Conservation (phyloP, 1,140 invertebrate species). For the Achatina immaculata region DNA sequence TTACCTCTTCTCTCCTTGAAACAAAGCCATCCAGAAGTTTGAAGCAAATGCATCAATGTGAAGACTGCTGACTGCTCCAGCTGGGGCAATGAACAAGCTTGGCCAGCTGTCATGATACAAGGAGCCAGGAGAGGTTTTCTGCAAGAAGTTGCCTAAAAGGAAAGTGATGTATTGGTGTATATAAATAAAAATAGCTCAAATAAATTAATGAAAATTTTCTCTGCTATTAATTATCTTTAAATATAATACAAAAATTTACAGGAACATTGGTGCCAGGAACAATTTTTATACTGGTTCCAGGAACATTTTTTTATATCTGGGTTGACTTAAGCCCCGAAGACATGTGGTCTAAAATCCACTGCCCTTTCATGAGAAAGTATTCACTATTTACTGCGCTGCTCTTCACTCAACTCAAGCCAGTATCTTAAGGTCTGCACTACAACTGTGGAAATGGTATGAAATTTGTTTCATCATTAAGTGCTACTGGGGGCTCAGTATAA, state of each 20-base stretch:
- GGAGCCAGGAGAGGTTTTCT: conserved; percentile 46
- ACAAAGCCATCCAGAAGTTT: conserved; percentile 67
- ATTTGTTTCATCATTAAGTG: too few relatives aligned
- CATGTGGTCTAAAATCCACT: too few relatives aligned
- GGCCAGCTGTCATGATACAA: conserved; percentile 67
- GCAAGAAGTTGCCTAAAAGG: conserved; percentile 61
- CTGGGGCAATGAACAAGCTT: conserved; percentile 65
- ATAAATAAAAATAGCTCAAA: neutral
- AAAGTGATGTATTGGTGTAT: too few relatives aligned
- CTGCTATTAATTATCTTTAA: neutral
- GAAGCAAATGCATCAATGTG: conserved; percentile 67
- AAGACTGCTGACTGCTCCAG: conserved; percentile 55
- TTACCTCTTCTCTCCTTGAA: conserved; percentile 63
- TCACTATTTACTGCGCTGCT: too few relatives aligned
- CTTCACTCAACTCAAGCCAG: too few relatives aligned
- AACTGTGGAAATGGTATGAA: too few relatives aligned
- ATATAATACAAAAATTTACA: neutral
- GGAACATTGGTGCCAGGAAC: neutral
- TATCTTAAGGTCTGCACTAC: too few relatives aligned
- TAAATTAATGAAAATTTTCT: neutral
- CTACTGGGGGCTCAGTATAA: too few relatives aligned
- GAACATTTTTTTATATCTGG: too few relatives aligned
- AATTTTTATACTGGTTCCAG: too few relatives aligned
- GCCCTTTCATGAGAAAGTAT: too few relatives aligned
- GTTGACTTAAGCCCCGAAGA: too few relatives aligned